Conservation (phyloP, 30 jellyfish, hydroid and myxozoan genomes). For the Nemopilema nomurai region DNA sequence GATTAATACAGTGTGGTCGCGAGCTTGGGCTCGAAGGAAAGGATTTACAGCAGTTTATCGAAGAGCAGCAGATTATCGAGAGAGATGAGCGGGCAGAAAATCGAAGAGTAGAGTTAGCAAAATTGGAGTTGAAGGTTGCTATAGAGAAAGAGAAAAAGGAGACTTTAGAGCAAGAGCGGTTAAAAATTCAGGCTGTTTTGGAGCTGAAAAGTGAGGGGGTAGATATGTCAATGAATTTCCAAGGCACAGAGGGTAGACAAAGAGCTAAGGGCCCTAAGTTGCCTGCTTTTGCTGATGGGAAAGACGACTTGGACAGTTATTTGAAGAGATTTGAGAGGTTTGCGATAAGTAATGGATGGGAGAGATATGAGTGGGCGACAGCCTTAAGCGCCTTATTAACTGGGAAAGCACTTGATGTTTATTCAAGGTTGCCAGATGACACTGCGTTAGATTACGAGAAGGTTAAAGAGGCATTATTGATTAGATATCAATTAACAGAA, state of each 20-base stretch:
- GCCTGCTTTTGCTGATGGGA: conserved; percentile 54
- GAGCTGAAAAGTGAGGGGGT: conserved; percentile 52
- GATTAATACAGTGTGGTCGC: conserved; percentile 36
- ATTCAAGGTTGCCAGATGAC: conserved; percentile 52
- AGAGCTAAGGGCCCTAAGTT: conserved; percentile 56
- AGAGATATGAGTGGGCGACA: conserved; percentile 50
- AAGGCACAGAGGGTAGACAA: conserved; percentile 36
- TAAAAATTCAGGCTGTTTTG: conserved; percentile 26
- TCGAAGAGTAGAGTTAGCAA: conserved; percentile 41
- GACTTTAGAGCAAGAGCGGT: conserved; percentile 33
- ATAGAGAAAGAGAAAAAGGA: conserved; percentile 41
- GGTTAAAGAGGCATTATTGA: conserved; percentile 49
- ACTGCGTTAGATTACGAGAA: conserved; percentile 51
- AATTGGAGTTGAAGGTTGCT: conserved; percentile 29
- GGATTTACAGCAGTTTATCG: conserved; percentile 43
- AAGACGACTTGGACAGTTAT: conserved; percentile 63
- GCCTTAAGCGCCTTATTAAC: conserved; percentile 49
- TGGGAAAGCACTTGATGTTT: conserved; percentile 58
- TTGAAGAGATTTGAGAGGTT: conserved; percentile 67
- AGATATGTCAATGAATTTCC: conserved; percentile 23
- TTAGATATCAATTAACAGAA: conserved; percentile 44
- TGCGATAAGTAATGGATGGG: conserved; percentile 56
- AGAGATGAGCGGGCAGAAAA: conserved; percentile 42
- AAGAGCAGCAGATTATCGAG: conserved; percentile 47
- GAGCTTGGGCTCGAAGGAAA: conserved; percentile 42